These are phyloP conservation scores for Polietes domitor DNA, from an alignment of 2,888 invertebrate genomes.

Conservation along the genomic window DNA sequence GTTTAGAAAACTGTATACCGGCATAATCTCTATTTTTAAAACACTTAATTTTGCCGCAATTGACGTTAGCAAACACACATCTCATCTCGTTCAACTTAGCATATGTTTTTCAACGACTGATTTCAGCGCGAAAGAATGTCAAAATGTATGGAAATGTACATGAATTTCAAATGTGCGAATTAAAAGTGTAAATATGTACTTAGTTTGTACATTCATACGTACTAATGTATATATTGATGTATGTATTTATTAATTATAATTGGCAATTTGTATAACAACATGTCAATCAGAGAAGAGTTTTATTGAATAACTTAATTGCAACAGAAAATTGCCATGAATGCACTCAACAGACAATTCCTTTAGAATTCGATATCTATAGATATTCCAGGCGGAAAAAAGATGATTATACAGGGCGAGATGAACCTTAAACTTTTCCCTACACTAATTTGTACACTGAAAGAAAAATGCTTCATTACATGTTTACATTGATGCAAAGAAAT, in stretches of 20 bases:
- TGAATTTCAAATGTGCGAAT: not conserved
- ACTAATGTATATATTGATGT: too few relatives aligned
- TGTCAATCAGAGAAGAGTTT: not conserved
- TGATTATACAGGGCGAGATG: too few relatives aligned
- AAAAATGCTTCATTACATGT: too few relatives aligned
- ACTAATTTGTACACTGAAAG: too few relatives aligned
- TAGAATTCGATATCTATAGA: too few relatives aligned
- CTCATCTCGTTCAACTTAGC: not conserved
- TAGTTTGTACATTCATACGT: too few relatives aligned
- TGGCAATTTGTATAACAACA: not conserved
- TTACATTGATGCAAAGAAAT: too few relatives aligned
- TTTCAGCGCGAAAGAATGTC: not conserved
- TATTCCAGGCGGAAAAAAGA: too few relatives aligned
- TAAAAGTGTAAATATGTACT: not conserved
- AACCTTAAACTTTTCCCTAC: too few relatives aligned
- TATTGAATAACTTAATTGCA: not conserved
- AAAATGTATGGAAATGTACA: slow-evolving; percentile 5
- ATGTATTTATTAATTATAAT: too few relatives aligned
- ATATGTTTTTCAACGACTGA: not conserved
- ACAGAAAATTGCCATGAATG: too few relatives aligned
- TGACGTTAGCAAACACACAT: not conserved
- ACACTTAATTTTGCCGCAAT: not conserved
- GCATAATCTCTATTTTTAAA: slow-evolving; percentile 16
- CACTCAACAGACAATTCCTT: too few relatives aligned
- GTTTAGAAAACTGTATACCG: not conserved